Percentiles rank a stretch among this genome's conserved stretches.
phyloP scores from a whole-genome alignment of 2,888 invertebrate species.

The Cyrtodaria siliqua region DNA sequence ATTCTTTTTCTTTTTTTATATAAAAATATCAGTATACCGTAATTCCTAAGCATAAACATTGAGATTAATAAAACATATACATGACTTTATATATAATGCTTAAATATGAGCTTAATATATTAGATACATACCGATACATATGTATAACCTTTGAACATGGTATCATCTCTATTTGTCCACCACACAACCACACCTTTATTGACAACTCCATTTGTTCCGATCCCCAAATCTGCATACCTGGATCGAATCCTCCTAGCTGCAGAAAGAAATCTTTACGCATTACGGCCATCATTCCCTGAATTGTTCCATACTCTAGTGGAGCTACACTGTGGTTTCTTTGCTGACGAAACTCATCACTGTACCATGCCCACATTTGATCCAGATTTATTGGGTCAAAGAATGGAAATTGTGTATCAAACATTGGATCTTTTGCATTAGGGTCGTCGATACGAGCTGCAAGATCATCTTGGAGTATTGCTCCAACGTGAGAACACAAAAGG shows the following conservation, averaged over 20 bases:
- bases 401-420: slow-evolving; percentile 33
- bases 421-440: slow-evolving; percentile 1
- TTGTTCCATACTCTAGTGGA: slow-evolving; percentile 42
- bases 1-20: too few species aligned
- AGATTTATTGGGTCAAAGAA: slow-evolving; percentile 43
- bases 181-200: slow-evolving; percentile 64
- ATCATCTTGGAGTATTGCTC: slow-evolving; percentile 39
- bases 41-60: too few species aligned
- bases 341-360: slow-evolving; percentile 27
- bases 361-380: slow-evolving; percentile 44
- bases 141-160: slow-evolving; percentile 65
- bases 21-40: too few species aligned
- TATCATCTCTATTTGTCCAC: slow-evolving; percentile 61
- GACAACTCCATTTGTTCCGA: slow-evolving; percentile 58
- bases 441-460: slow-evolving; percentile 25
- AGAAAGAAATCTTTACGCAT: slow-evolving; percentile 57
- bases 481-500: slow-evolving; percentile 54
- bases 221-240: slow-evolving; percentile 66
- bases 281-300: slow-evolving; percentile 53
- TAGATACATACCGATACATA: slow-evolving; percentile 60
- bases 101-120: too few species aligned
- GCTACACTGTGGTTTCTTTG: slow-evolving; percentile 35
- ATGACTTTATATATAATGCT: too few species aligned
- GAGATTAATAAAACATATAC: too few species aligned
- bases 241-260: slow-evolving; percentile 61